Evolutionary conservation across 2,797 vertebrate species (phyloP).

Genomic region (Hephaestus fuliginosus): DNA sequence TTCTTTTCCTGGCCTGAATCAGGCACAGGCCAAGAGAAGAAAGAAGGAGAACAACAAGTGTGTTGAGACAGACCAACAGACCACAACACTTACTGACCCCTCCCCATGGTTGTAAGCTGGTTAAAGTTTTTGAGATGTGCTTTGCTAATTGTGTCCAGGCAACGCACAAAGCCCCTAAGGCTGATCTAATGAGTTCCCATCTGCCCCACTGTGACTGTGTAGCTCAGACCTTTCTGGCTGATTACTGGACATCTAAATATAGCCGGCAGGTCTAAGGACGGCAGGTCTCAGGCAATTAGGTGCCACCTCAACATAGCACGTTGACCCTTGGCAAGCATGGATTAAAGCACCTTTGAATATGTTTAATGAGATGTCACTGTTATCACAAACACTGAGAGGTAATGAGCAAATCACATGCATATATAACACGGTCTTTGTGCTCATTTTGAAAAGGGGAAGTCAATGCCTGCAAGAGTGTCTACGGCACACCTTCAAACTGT

Average conservation of each 20-base stretch:
- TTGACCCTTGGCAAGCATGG: conserved; percentile 21
- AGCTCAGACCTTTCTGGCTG: conserved; percentile 64
- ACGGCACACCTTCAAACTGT: conserved; percentile 5
- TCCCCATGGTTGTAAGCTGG: conserved; percentile 73
- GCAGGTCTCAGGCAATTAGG: conserved; percentile 59
- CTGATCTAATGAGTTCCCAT: conserved; percentile 79
- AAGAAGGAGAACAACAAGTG: conserved; percentile 14
- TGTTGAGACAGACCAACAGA: neutral
- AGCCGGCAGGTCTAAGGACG: conserved; percentile 21
- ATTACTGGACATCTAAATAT: conserved; percentile 70
- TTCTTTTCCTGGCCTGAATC: no score
- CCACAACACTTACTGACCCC: conserved; percentile 21
- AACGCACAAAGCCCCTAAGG: conserved; percentile 66
- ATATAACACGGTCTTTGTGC: neutral
- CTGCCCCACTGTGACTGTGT: conserved; percentile 58
- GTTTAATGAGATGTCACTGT: conserved; percentile 2
- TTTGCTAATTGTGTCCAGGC: conserved; percentile 76
- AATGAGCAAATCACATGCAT: conserved; percentile 14
- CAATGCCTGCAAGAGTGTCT: neutral
- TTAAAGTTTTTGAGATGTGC: conserved; percentile 73
- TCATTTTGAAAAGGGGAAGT: neutral
- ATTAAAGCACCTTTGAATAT: conserved; percentile 14
- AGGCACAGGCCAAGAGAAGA: neutral
- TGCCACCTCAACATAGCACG: conserved; percentile 24
- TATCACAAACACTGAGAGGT: neutral